Conservation (phyloP, 1,140 invertebrate genomes). For the Drosophila simulans region DNA sequence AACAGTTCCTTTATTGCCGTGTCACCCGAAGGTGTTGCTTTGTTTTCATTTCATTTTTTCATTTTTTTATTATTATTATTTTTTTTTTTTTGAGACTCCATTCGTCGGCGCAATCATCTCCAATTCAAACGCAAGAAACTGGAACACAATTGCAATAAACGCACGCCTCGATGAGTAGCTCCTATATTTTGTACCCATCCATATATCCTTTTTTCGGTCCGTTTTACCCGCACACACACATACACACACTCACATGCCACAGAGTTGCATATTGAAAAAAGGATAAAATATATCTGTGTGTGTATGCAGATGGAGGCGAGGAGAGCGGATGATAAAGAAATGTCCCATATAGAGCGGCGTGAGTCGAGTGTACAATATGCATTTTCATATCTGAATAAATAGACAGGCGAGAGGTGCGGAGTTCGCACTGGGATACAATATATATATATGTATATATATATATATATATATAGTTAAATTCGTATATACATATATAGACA, state of each 20-base stretch:
- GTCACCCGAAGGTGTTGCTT: constrained; percentile 38
- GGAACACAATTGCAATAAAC: constrained; percentile 51
- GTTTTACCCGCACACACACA: neutral
- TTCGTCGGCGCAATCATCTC: constrained; percentile 27
- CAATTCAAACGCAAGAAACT: constrained; percentile 47
- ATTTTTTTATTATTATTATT: constrained; percentile 19
- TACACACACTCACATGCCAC: constrained; percentile 8
- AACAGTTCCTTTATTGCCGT: neutral
- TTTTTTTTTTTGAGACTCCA: constrained; percentile 18
- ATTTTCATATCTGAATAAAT: constrained; percentile 65
- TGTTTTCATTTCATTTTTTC: constrained; percentile 31
- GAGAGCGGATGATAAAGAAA: constrained; percentile 48
- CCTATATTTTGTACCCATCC: constrained; percentile 4
- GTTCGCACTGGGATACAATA: constrained; percentile 26
- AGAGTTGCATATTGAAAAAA: constrained; percentile 45
- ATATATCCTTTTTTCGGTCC: neutral
- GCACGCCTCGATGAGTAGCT: constrained; percentile 44
- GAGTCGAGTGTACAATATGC: constrained; percentile 75
- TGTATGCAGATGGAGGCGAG: neutral
- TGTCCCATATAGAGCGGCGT: constrained; percentile 63
- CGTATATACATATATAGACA: constrained; percentile 1
- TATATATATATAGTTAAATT: neutral
- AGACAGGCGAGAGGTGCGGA: constrained; percentile 37
- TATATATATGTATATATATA: constrained; percentile 10
- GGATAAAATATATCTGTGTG: constrained; percentile 4